Base-by-base conservation (phyloP, 2,113 vertebrate species). In the Xiphophorus maculatus region DNA sequence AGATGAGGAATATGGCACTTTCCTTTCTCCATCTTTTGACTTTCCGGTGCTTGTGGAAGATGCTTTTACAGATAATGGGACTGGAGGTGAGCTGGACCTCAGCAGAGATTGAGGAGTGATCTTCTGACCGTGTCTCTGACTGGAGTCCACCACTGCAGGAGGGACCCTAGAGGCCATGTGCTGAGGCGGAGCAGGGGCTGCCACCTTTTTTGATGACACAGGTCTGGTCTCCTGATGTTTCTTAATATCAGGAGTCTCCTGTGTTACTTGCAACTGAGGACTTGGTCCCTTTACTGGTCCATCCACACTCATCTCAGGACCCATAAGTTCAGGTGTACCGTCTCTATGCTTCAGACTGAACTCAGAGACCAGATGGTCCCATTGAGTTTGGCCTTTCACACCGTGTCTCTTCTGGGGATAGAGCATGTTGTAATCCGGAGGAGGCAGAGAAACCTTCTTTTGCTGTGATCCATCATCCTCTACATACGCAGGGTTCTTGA, bases 281-380 rank as follows among this genome's bases (percentile, higher is more conserved):
- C 14, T 82, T 11, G 25, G 28, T n/a, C 19, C 13, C n/a, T 88
- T 81, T 29, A 29, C 69, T 11, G 93, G 93, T 10, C 77, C 83
- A 15, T 95, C 95, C 44, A 95, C 93, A 63, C 90, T 95, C 86
- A 95, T 89, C 74, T 95, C 94, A 67, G 82, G 70, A 75, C 84
- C 82, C 28, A 73, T 19, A 13, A 87, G 32, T 22, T 76, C 60
- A 35, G 84, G 35, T 0, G 63, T 14, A 30, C 12, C 0, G 19
- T 86, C 88, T 71, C 74, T 89, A 14, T 88, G 66, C 79, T 76
- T 93, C 69, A 93, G 92, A 83, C 85, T 93, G 42, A 95, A 93
- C 74, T 95, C 92, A 25, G 95, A 93, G 19, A 95, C 85, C 32
- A 95, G 83, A 69, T 94, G 83, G 62, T 95, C 95, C 95, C 95